These are phyloP conservation scores for Dasyurus viverrinus DNA, from an alignment of 2,113 vertebrate species.

Conservation along the genomic window DNA sequence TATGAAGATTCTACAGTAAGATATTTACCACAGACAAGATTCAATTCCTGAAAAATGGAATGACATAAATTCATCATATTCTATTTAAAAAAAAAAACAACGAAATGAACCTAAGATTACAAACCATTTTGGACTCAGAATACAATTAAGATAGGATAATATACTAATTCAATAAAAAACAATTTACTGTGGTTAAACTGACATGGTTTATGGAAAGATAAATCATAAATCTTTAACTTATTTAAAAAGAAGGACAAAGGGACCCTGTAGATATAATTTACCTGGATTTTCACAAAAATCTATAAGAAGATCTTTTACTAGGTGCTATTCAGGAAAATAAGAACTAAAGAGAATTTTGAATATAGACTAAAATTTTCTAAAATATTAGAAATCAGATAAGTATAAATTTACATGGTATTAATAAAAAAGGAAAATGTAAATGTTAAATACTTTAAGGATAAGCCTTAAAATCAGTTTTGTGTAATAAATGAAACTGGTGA, in stretches of 20 bases:
- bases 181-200: slow-evolving; percentile 6
- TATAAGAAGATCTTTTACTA: slow-evolving; percentile 13
- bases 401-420: background rate
- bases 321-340: background rate
- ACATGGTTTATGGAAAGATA: background rate
- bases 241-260: slow-evolving; percentile 22
- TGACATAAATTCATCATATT: background rate
- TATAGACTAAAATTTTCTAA: background rate
- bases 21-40: background rate
- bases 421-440: slow-evolving; percentile 21
- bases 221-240: slow-evolving; percentile 22
- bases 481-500: background rate
- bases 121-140: background rate
- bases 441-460: background rate
- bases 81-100: slow-evolving; percentile 33
- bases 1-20: slow-evolving; percentile 2
- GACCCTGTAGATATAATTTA: slow-evolving; percentile 45
- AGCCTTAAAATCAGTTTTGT: background rate
- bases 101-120: slow-evolving; percentile 9
- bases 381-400: background rate
- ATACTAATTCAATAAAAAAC: background rate
- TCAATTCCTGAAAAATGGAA: slow-evolving; percentile 34
- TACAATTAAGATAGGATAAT: background rate
- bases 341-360: background rate
- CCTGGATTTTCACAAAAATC: background rate